Conservation (phyloP, 2,113 vertebrate species). For the Phalacrocorax pelagicus region DNA sequence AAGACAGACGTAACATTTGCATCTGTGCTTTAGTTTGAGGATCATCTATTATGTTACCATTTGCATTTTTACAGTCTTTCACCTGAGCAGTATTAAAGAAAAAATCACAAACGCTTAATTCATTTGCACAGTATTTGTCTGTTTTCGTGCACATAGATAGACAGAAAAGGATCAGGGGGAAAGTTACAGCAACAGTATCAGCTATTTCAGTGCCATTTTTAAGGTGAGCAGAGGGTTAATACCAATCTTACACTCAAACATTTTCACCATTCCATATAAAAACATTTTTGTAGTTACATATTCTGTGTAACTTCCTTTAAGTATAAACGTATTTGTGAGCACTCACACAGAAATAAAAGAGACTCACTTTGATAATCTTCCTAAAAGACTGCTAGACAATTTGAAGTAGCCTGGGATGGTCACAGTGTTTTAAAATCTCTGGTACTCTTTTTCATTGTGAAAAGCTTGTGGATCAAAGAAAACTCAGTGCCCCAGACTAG, state of each 20-base stretch:
- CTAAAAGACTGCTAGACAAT: neutral
- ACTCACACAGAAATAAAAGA: neutral
- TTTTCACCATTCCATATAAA: neutral
- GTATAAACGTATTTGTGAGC: neutral
- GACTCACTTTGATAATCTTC: neutral
- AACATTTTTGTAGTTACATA: neutral
- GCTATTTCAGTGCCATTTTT: neutral
- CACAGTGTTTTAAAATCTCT: neutral
- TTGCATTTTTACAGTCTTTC: neutral
- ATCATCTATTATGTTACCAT: neutral
- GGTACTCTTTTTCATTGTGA: neutral
- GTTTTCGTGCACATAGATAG: neutral
- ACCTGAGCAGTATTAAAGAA: neutral
- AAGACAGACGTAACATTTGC: neutral
- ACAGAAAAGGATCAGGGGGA: neutral
- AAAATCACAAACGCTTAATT: neutral
- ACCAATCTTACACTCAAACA: neutral
- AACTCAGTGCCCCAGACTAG: neutral
- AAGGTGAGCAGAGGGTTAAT: neutral
- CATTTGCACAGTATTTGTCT: neutral
- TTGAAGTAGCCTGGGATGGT: neutral
- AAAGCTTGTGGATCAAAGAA: constrained; percentile 28
- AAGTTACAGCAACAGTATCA: neutral
- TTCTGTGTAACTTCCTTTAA: neutral
- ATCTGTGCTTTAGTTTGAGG: neutral